Evolutionary conservation across 2,113 vertebrate species (phyloP), one percentile per base, ranked within the genome.

Genomic region (Bolborhynchus lineola): DNA sequence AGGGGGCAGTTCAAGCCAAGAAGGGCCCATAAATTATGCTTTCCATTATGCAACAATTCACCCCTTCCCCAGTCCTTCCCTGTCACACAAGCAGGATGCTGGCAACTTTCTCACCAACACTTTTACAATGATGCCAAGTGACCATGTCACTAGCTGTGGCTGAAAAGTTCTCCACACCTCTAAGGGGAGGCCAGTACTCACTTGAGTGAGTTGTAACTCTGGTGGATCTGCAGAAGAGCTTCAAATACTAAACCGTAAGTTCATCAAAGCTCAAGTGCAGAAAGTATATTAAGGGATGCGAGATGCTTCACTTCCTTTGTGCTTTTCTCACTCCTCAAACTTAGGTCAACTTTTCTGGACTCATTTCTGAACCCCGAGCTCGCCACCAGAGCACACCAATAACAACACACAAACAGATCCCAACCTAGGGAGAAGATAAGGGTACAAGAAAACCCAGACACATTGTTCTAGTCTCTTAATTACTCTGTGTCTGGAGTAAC

Each of bases 381-480:
- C 19, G 13, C 13, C 0, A 0, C 46, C 25, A 49, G 0, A 39
- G 33, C 37, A 28, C 39, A 78, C 10, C 11, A 91, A 26, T 8
- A 41, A 65, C 23, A 7, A 18, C 47, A 50, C 4, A 14, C 12
- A 3, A 15, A 15, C 25, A 70, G 53, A 67, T 20, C 31, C 18
- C 84, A 87, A 25, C 5, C 1, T 17, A 29, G 29, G 47, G 16
- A 49, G 8, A 55, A 47, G 19, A 52, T 5, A 70, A 12, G 3
- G 20, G 35, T 21, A 49, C 65, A 68, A 41, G 41, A 46, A 88
- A 76, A 92, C 14, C 21, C 68, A 93, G 59, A 80, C 57, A 39
- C 0, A 2, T 21, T 49, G 21, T 33, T 55, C 42, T 35, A 28
- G 23, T 15, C 20, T 69, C 78, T 52, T 35, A 59, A 59, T 35